Evolutionary conservation across 2,888 invertebrate species (phyloP), one percentile per base, ranked within the genome.

Genomic region (Synergus itoensis): DNA sequence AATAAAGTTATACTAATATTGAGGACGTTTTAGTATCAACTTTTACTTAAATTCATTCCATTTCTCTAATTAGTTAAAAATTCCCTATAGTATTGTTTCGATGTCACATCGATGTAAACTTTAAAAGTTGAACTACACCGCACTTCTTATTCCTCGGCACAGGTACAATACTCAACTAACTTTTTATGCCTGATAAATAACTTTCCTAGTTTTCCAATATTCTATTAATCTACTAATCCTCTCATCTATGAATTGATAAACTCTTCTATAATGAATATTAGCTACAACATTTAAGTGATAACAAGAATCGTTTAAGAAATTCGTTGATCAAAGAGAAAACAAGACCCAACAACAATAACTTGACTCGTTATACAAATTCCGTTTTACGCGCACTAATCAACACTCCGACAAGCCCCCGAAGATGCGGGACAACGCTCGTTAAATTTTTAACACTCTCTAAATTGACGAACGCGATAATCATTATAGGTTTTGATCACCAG

Each of bases 261-360:
- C 73, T 73, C 53, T 73, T 73, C 36, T 28, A 21, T 73, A 53
- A 40, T 11, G n/a, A 73, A 73, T 40, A 73, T 53, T 9, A 57
- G 0, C 73, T 73, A 73, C 53, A 73, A 73, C 73, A 73, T 73
- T 73, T 53, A 73, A 73, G 40, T 57, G 40, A 53, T 73, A 73
- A 73, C 48, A 73, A 53, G 16, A 53, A 73, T 73, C 36, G 73
- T 53, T 73, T 53, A 73, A 28, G 36, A n/a, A 53, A 73, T 57
- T 73, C 73, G 53, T 73, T 73, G 73, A 36, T 73, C 40, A 53
- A 53, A 5, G 53, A 53, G 1, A 57, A 73, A 73, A 73, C 48
- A 73, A 73, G 36, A 36, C 40, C 12, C 73, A 73, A 73, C 53
- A 73, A 57, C 73, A 36, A 53, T 73, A 73, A 73, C 53, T 57